Percentiles rank a stretch among this genome's conserved stretches.
phyloP scores from a whole-genome alignment of 2,888 invertebrate species.

The Gnatocerus cornutus region DNA sequence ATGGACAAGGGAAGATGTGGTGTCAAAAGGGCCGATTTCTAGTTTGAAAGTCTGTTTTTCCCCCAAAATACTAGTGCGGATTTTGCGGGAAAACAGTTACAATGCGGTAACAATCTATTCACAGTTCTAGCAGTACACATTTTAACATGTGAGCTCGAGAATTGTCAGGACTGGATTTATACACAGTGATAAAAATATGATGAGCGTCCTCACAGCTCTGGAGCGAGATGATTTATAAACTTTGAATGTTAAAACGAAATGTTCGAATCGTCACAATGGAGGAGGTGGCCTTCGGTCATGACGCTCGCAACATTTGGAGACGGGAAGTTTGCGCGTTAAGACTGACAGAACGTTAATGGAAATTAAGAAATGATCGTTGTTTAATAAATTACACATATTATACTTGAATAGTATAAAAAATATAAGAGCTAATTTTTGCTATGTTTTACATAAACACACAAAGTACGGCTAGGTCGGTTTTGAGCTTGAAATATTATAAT shows the following conservation, averaged over 20 bases:
- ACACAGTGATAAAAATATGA: neutral
- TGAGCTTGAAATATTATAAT: slow-evolving; percentile 54
- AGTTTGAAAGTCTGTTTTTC: neutral
- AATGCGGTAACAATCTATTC: neutral
- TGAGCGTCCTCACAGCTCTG: neutral
- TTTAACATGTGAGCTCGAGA: neutral
- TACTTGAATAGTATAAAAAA: slow-evolving; percentile 55
- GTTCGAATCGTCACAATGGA: neutral
- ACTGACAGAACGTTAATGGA: neutral
- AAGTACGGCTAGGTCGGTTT: slow-evolving; percentile 49
- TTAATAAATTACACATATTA: slow-evolving; percentile 26
- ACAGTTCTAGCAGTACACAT: slow-evolving; percentile 4
- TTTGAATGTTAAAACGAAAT: neutral
- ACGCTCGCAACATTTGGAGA: slow-evolving; percentile 2
- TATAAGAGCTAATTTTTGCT: slow-evolving; percentile 58
- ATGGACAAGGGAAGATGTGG: slow-evolving; percentile 25
- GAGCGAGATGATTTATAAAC: neutral
- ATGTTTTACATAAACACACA: slow-evolving; percentile 53
- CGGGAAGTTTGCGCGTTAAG: slow-evolving; percentile 35
- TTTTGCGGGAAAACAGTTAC: neutral
- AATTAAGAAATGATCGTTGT: slow-evolving; percentile 17
- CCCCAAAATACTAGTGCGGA: slow-evolving; percentile 6
- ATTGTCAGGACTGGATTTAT: too few species aligned
- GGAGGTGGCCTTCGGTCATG: neutral
- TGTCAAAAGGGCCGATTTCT: too few species aligned